Base-by-base conservation (phyloP, 92 coral and sea anemone genomes). In the Nematostella vectensis region DNA sequence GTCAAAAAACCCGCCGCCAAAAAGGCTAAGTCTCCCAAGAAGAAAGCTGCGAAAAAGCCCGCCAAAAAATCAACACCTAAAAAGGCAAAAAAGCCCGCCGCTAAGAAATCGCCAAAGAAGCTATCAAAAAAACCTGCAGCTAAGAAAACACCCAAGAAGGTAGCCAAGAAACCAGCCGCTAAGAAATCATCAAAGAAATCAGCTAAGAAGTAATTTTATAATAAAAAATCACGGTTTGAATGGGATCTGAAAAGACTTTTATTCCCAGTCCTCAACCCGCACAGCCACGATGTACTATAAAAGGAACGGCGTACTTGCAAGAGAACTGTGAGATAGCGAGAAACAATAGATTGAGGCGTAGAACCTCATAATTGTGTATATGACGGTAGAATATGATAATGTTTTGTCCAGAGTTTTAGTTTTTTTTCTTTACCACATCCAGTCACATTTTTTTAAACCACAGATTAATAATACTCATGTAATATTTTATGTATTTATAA, bases 181-280 rank as follows among this genome's bases (percentile, higher is more conserved):
- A 44, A 62, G 48, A 71, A 70, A 48, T n/a, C 74, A 13, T 64
- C 70, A 1, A 83, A 82, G 60, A 79, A 79, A 24, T 26, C 83
- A 11, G 49, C 75, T 8, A 68, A 68, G 16, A 77, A 76, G 61
- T 55, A 67, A 20, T 16, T 33, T 33, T n/a, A n/a, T n/a, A n/a
- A n/a, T n/a, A n/a, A n/a, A n/a, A n/a, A n/a, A n/a, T n/a, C n/a
- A n/a, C n/a, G n/a, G n/a, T n/a, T 6, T 33, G 29, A 59, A 59
- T 33, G 6, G 40, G 6, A 33, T 33, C 6, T 33, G 15, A 33
- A 33, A 6, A 15, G 40, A 33, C 40, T 6, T 6, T 33, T n/a
- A n/a, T n/a, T n/a, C n/a, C n/a, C n/a, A n/a, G n/a, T n/a, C n/a
- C n/a, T n/a, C n/a, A n/a, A n/a, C n/a, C n/a, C n/a, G n/a, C n/a